Conservation (phyloP, 1,140 invertebrate species). For the Rhyacophila brunnea region DNA sequence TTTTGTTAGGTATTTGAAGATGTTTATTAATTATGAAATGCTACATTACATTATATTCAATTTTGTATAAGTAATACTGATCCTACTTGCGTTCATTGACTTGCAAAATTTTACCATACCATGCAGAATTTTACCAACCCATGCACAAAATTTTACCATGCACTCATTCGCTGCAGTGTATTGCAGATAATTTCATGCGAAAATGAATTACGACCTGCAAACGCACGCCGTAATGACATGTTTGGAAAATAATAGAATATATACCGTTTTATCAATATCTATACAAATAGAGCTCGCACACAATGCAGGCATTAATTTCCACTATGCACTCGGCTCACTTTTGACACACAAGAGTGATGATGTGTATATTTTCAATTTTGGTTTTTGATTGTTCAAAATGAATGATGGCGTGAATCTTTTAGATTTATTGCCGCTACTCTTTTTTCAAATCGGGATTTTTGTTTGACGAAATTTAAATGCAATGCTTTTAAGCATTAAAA, state of each 20-base stretch:
- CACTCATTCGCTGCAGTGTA: constrained; percentile 15
- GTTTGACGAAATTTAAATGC: too few species aligned
- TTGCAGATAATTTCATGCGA: constrained; percentile 32
- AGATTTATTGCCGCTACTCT: constrained; percentile 17
- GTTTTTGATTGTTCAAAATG: constrained; percentile 33
- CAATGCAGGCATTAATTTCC: too few species aligned
- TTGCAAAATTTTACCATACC: too few species aligned
- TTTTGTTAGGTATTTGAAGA: too few species aligned
- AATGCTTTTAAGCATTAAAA: too few species aligned
- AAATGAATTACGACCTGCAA: constrained; percentile 34
- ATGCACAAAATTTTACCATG: too few species aligned
- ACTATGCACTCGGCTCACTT: neutral
- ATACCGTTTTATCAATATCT: constrained; percentile 34
- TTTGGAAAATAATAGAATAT: constrained; percentile 35
- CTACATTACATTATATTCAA: too few species aligned
- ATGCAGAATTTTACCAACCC: too few species aligned
- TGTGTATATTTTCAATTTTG: constrained; percentile 35
- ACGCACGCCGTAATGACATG: constrained; percentile 36
- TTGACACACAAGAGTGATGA: constrained; percentile 12
- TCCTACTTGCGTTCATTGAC: too few species aligned
- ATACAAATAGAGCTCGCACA: neutral
- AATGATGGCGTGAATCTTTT: constrained; percentile 22
- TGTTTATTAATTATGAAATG: too few species aligned
- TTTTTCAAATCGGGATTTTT: too few species aligned
- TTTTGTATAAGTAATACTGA: too few species aligned